Evolutionary conservation across 2,888 invertebrate genomes (phyloP), one percentile per base, ranked within the genome.

Genomic region (Cylindroiulus punctatus): DNA sequence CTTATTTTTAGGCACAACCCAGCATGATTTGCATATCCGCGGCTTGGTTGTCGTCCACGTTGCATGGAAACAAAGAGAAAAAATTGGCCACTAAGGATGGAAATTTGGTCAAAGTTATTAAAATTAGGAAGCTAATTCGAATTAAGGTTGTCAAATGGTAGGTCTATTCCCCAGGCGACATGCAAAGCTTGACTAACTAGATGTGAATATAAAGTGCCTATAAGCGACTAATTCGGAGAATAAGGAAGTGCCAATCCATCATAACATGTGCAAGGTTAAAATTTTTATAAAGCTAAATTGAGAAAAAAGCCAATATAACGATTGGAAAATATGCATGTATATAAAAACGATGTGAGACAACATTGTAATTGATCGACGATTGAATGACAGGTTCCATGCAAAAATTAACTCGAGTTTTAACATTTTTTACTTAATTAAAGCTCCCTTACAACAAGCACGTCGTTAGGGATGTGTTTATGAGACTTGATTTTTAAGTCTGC

Each of bases 11-110:
- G 65, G 26, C 65, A 26, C 4, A 44, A 10, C 44, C 12, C 44
- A 65, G 65, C 65, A 65, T 65, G 65, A 65, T 65, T 65, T 65
- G 65, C 65, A 26, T 65, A 65, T n/a, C 19, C 26, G 65, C 65
- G 12, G 44, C 44, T 7, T 40, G 8, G 40, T 8, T 40, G 40
- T n/a, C n/a, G 65, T 26, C 19, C 26, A 12, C 8, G 65, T 65
- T 26, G 8, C 65, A 65, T 26, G 19, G 65, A 26, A 65, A 57
- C 57, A 2, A 57, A 26, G 65, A n/a, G 26, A n/a, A 26, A 65
- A 57, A 65, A 22, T 26, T 65, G 7, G 10, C 7, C 1, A 26
- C 22, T 26, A 65, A 1, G 8, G 26, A 1, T 65, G 65, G 65
- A 26, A n/a, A 26, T 65, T 65, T 65, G 65, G 65, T 26, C 65